phyloP scores from a whole-genome alignment of 2,113 vertebrate genomes.

The Bostrychus sinensis region DNA sequence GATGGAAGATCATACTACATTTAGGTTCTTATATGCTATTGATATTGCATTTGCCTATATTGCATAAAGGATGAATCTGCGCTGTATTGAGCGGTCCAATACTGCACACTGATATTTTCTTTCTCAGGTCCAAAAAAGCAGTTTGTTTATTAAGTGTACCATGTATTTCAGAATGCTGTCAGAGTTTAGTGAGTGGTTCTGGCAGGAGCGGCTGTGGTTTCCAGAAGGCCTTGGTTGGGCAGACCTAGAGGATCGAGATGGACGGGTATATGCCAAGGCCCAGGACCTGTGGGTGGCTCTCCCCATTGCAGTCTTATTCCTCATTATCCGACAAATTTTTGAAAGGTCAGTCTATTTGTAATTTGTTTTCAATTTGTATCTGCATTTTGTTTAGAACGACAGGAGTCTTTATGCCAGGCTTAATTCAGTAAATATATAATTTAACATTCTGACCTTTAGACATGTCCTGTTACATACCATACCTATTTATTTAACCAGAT shows the following conservation, averaged over 20 bases:
- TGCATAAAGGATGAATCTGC: no score
- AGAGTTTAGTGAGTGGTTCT: conserved; percentile 87
- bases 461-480: no score
- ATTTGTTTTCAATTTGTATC: not conserved
- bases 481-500: no score
- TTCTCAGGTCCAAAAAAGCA: not conserved
- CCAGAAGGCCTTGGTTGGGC: conserved; percentile 92
- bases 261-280: conserved; percentile 87
- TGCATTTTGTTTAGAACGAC: no score
- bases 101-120: no score
- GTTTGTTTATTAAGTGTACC: conserved; percentile 6
- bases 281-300: conserved; percentile 87
- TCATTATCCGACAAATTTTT: conserved; percentile 88
- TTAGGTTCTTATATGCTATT: no score
- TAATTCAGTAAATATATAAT: no score
- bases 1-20: no score
- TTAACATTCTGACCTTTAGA: no score
- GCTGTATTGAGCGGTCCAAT: no score
- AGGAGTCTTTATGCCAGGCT: no score
- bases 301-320: conserved; percentile 88
- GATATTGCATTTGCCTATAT: no score
- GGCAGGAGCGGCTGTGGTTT: conserved; percentile 95
- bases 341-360: conserved; percentile 84
- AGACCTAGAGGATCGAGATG: conserved; percentile 88
- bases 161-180: conserved; percentile 84